Evolutionary conservation across 2,113 vertebrate genomes (phyloP), one percentile per base, ranked within the genome.

Genomic region (Hydrochoerus hydrochaeris): DNA sequence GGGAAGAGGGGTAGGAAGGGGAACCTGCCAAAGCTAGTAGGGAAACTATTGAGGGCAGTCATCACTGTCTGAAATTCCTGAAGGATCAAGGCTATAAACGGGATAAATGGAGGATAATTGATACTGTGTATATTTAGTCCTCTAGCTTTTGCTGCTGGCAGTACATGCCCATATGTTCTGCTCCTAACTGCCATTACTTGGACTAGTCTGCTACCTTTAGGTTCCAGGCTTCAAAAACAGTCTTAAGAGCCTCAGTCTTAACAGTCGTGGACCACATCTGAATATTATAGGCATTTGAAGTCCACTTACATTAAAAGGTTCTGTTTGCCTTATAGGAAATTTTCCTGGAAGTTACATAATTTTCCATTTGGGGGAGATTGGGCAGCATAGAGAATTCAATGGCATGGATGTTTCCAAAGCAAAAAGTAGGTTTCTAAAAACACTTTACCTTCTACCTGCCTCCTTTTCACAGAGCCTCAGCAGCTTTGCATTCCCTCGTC

Each of bases 391-490:
- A 67, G 5, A 11, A 54, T 88, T 91, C 41, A 96, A 81, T 88
- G n/a, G n/a, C 94, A 75, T 0, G 84, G 4, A 90, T 96, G 44
- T 95, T 90, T 85, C 35, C 19, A 62, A 82, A 93, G 7, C 44
- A 63, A 71, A 91, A 63, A 85, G 67, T 1, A 3, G 3, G 5
- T 63, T 90, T 93, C 54, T 75, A 75, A 73, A 85, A 67, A 92
- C 88, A 28, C 9, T 49, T 84, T 44, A 57, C 46, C 82, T 93
- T 94, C 65, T 91, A 30, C 44, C 65, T 95, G 32, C 57, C 19
- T 93, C 57, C 87, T 97, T 71, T 93, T 97, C 71, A 82, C 88
- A 97, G 97, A 80, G 62, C 92, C 57, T 57, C 67, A 94, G 88
- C 87, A 96, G 65, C 41, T 77, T 89, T 81, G 85, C 94, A 67